Conservation (phyloP, 2,113 vertebrate species). For the Zosterops hypoxanthus region DNA sequence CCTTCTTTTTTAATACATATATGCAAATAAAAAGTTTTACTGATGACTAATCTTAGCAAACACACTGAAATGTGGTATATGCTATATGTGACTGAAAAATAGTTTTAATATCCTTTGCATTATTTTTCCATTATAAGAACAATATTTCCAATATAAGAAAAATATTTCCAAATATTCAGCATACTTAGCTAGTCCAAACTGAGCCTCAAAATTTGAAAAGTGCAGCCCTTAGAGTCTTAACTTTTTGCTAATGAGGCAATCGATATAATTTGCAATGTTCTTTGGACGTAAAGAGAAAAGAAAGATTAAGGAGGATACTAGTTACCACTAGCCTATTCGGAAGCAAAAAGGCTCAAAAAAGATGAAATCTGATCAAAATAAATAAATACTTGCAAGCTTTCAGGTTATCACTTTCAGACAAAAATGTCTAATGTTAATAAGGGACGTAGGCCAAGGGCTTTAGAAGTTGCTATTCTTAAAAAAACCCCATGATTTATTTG, state of each 20-base stretch:
- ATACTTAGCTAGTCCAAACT: background rate
- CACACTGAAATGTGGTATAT: background rate
- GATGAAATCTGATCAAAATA: slow-evolving; percentile 60
- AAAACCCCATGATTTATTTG: slow-evolving; percentile 47
- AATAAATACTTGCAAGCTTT: slow-evolving; percentile 60
- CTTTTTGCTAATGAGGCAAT: background rate
- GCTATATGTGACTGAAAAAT: background rate
- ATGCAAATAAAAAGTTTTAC: background rate
- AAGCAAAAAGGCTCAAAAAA: slow-evolving; percentile 23
- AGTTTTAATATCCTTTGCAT: background rate
- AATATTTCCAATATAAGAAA: background rate
- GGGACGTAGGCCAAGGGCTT: slow-evolving; percentile 51
- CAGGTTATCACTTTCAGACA: slow-evolving; percentile 68
- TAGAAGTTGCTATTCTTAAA: slow-evolving; percentile 66
- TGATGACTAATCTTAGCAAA: background rate
- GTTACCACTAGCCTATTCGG: background rate
- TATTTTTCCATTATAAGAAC: background rate
- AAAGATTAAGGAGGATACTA: background rate
- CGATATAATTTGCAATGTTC: background rate
- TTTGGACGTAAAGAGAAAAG: background rate
- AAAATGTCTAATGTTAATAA: slow-evolving; percentile 69
- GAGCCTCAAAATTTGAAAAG: background rate
- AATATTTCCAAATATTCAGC: background rate
- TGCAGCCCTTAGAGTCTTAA: background rate
- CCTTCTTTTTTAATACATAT: background rate